Evolutionary conservation across 2,888 invertebrate species (phyloP), one percentile per base, ranked within the genome.

Genomic region (Noctua janthina): DNA sequence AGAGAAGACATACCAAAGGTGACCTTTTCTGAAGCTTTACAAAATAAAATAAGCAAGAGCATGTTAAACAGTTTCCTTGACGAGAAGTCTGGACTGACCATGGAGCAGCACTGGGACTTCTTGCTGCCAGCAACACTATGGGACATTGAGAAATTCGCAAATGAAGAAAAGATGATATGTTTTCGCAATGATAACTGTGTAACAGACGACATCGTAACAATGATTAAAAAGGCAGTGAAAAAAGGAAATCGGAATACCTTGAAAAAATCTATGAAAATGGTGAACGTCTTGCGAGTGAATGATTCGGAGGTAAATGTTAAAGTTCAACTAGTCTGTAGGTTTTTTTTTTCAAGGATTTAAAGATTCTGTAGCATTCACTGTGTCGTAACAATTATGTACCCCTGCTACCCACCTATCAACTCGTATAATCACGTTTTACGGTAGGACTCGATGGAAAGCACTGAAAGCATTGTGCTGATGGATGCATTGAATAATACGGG

Each of bases 141-240:
- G 96, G 97, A 97, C 86, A 93, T 91, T 62, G 95, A 95, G 29
- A 95, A 92, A 79, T 94, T 95, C 85, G 90, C 93, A 1, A 95
- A 91, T 29, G 92, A 95, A 29, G 96, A 96, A 91, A 92, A 88
- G n/a, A 94, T 94, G 88, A 92, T 93, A 72, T 96, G 96, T 82
- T 96, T 95, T 69, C 84, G 89, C 15, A 94, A 86, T 81, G 87
- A 87, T 2, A 96, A 96, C 80, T 93, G 91, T 66, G 90, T 96
- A 13, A 95, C 95, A 5, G 94, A 96, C 70, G 86, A 94, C 84
- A 86, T 97, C 83, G 78, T 93, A 0, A 90, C 91, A 23, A 79
- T 96, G 62, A 93, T 96, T 46, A 94, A 93, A 82, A 93, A 87
- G 77, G 91, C 95, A 3, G 95, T 96, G 0, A 89, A 86, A 77